A percentile compares a stretch with the other conserved stretches of the same genome.
Conservation (phyloP, 2,113 vertebrate genomes). For the Catharus bicknelli region DNA sequence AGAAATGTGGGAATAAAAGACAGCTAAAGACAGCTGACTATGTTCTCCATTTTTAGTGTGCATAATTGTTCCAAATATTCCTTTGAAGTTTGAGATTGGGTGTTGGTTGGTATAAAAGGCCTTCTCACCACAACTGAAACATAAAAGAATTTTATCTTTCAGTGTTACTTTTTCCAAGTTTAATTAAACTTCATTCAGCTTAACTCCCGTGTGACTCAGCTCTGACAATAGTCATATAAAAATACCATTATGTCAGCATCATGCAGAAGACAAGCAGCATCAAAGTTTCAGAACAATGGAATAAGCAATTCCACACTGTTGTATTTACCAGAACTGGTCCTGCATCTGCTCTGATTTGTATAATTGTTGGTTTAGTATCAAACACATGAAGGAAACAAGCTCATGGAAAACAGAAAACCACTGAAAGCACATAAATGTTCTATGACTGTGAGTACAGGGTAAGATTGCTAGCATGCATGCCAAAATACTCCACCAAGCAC, state of each 20-base stretch:
- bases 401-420: fast-evolving
- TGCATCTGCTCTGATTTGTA: background rate
- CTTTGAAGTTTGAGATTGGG: background rate
- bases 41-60: background rate
- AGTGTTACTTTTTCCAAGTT: background rate
- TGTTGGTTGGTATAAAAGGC: background rate
- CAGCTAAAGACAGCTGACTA: background rate
- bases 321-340: background rate
- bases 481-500: background rate
- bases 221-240: background rate
- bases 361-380: background rate
- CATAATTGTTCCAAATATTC: background rate
- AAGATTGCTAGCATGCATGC: background rate
- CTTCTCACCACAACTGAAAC: background rate
- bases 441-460: background rate
- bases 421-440: background rate
- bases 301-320: background rate
- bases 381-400: background rate
- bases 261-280: background rate
- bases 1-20: background rate
- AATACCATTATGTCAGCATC: background rate
- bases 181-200: background rate
- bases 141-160: background rate
- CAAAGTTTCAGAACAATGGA: background rate
- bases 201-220: background rate